These are phyloP conservation scores for Drosophila kuntzei DNA, from an alignment of 2,888 invertebrate species.

Conservation along the genomic window DNA sequence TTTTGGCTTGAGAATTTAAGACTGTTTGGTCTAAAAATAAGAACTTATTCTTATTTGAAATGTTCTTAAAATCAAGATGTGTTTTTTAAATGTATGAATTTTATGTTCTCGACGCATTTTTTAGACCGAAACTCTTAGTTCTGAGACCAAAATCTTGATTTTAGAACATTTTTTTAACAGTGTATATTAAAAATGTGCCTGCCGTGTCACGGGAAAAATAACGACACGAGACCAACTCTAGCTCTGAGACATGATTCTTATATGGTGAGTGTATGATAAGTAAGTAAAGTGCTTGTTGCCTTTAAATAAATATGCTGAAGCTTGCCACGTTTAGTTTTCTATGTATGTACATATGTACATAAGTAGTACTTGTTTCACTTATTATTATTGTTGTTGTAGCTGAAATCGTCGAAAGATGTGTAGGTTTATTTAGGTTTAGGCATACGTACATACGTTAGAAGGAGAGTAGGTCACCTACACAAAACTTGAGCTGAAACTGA, in stretches of 20 bases:
- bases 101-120: too few relatives aligned
- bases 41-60: too few relatives aligned
- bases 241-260: not conserved
- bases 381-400: constrained; percentile 44
- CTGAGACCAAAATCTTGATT: too few relatives aligned
- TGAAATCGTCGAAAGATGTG: constrained; percentile 28
- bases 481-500: constrained; percentile 20
- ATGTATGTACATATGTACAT: too few relatives aligned
- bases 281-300: constrained; percentile 69
- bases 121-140: too few relatives aligned
- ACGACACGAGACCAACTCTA: constrained; percentile 3
- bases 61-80: too few relatives aligned
- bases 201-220: not conserved
- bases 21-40: too few relatives aligned
- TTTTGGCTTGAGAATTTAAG: too few relatives aligned
- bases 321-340: constrained; percentile 42
- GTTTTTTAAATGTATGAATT: too few relatives aligned
- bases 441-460: constrained; percentile 14
- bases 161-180: too few relatives aligned
- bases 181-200: too few relatives aligned
- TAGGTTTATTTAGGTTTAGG: constrained; percentile 47
- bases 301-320: constrained; percentile 70
- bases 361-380: constrained; percentile 34
- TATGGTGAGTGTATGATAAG: constrained; percentile 38
- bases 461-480: constrained; percentile 28